These are phyloP conservation scores for Bombus waltoni DNA, from an alignment of 1,140 invertebrate genomes.

Conservation along the genomic window DNA sequence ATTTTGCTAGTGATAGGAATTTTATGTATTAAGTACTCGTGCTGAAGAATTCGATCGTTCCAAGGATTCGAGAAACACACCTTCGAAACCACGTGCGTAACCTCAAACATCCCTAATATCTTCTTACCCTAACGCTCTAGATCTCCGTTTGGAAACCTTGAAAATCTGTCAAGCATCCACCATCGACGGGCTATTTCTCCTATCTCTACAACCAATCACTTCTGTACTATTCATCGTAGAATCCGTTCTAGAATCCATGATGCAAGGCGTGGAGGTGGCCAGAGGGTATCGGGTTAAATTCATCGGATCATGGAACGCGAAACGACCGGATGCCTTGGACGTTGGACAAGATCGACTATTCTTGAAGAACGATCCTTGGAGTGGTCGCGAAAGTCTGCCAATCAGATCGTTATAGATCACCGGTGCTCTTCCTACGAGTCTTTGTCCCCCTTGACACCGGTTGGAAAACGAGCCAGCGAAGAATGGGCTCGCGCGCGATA, in stretches of 20 bases:
- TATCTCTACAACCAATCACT: too few relatives aligned
- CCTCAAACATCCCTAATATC: not conserved
- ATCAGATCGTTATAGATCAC: constrained; percentile 14
- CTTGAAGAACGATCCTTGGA: constrained; percentile 16
- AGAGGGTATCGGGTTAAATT: not conserved
- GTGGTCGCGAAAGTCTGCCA: not conserved
- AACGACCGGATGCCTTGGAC: constrained; percentile 31
- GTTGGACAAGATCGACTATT: constrained; percentile 40
- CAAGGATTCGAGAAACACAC: too few relatives aligned
- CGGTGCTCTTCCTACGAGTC: not conserved
- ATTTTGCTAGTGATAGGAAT: too few relatives aligned
- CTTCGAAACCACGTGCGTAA: too few relatives aligned
- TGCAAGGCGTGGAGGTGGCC: too few relatives aligned
- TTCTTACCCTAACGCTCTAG: not conserved
- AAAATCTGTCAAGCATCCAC: not conserved
- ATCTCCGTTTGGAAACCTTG: not conserved
- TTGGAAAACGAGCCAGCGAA: not conserved
- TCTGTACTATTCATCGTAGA: not conserved
- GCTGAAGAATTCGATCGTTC: too few relatives aligned
- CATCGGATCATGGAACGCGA: constrained; percentile 25
- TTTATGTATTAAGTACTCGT: too few relatives aligned
- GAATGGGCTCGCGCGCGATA: not conserved
- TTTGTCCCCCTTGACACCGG: not conserved
- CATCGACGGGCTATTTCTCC: not conserved
- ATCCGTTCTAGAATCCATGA: constrained; percentile 9